Evolutionary conservation across 2,797 vertebrate genomes (phyloP).

Genomic region (Nannoperca obscura): DNA sequence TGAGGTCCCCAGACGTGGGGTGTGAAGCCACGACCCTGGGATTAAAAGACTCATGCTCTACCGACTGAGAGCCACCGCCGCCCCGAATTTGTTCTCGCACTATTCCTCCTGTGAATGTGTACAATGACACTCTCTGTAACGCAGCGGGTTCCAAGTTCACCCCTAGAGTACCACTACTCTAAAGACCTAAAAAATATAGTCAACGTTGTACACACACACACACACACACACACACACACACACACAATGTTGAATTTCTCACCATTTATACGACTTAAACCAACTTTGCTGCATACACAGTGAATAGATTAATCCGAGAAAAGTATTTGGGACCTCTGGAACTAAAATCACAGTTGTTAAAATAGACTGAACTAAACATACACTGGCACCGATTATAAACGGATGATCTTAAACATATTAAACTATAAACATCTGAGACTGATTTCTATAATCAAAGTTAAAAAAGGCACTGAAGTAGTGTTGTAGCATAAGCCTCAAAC

Average conservation of each 20-base stretch:
- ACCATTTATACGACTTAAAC: conserved; percentile 41
- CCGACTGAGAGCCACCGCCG: no score
- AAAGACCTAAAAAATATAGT: conserved; percentile 44
- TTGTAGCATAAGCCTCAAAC: conserved; percentile 46
- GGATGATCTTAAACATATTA: conserved; percentile 43
- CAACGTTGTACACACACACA: conserved; percentile 19
- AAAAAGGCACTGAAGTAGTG: conserved; percentile 81
- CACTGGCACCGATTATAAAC: conserved; percentile 48
- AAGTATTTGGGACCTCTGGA: conserved; percentile 43
- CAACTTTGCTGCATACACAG: conserved; percentile 54
- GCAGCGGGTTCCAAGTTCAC: conserved; percentile 28
- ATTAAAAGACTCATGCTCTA: no score
- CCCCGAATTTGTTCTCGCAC: background rate
- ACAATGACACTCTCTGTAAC: conserved; percentile 49
- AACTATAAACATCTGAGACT: conserved; percentile 53
- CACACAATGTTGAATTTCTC: conserved; percentile 30
- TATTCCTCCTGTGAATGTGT: conserved; percentile 28
- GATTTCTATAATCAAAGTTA: conserved; percentile 45
- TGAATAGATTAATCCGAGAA: conserved; percentile 38
- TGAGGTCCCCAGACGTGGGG: no score
- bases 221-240: conserved; percentile 33
- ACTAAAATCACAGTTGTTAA: conserved; percentile 41
- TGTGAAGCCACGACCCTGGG: no score
- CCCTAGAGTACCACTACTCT: conserved; percentile 52
- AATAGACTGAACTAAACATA: conserved; percentile 43